Conservation (phyloP, 2,113 vertebrate species). For the Pomatostomus ruficeps region DNA sequence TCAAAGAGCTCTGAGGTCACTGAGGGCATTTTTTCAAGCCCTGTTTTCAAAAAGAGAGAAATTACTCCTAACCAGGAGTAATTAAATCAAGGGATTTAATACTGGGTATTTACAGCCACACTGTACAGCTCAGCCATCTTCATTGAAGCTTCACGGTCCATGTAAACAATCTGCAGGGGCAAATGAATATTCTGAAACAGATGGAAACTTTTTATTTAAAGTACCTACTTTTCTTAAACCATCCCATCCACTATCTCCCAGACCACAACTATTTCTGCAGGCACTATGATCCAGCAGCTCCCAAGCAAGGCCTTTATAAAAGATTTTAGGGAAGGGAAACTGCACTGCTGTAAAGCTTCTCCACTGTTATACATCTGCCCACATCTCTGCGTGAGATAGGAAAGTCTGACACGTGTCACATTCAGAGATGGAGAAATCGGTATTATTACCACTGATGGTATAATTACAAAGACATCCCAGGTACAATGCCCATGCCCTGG, state of each 20-base stretch:
- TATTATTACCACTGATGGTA: background rate
- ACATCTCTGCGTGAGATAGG: fast-evolving
- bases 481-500: fast-evolving
- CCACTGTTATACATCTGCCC: background rate
- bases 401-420: background rate
- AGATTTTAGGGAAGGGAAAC: background rate
- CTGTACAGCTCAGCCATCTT: background rate
- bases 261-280: background rate
- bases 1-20: background rate
- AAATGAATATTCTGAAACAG: background rate
- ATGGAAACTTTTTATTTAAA: background rate
- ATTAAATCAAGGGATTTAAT: background rate
- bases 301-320: background rate
- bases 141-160: background rate
- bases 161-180: background rate
- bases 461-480: background rate
- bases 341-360: background rate
- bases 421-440: background rate
- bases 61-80: background rate
- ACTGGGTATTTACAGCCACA: background rate
- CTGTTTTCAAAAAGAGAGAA: background rate
- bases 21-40: background rate
- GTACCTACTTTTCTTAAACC: background rate
- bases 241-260: background rate
- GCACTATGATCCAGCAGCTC: background rate